Base-by-base conservation (phyloP, 2,113 vertebrate species). In the Hyla sarda region DNA sequence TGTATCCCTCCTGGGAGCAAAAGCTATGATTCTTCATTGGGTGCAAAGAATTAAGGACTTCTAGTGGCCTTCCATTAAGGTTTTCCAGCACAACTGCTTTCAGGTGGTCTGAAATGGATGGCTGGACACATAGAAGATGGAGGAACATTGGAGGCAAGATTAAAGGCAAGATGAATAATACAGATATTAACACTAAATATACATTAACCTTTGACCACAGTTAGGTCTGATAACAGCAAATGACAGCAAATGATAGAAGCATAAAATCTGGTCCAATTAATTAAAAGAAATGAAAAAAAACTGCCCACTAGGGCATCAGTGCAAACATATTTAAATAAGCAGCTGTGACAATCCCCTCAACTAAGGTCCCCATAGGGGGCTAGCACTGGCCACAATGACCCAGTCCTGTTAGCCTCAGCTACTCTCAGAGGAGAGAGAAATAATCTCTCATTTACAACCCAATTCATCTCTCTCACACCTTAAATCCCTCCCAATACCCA, bases 401-500 rank as follows among this genome's bases (percentile, higher is more conserved):
- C 67, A 62, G 54, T 82, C 41, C 50, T 37, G 10, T 67, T 65
- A 72, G 71, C 73, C 71, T 78, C 72, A 83, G 81, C 80, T 87
- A 87, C 86, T 74, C 80, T 78, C 86, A 76, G 10, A 54, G 69
- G 71, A 65, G 52, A 72, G 81, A 67, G 56, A 52, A 71, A 83
- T 45, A n/a, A 17, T 77, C 58, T 67, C 67, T 54, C 45, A 47
- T 82, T 52, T 73, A 8, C 75, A 85, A 67, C 75, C 75, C 30
- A 71, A 71, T 45, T 41, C 23, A 79, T 79, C 85, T 82, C 67
- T 28, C 72, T 62, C 78, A 80, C 77, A 82, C n/a, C 85, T 82
- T 34, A 82, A 62, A 74, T 87, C 54, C 50, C 85, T 92, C 80
- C 74, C 88, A 92, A 90, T 88, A 73, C 89, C 90, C 90, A 92